These are phyloP conservation scores for Mandrillus leucophaeus DNA, from an alignment of 2,113 vertebrate species.

Conservation along the genomic window DNA sequence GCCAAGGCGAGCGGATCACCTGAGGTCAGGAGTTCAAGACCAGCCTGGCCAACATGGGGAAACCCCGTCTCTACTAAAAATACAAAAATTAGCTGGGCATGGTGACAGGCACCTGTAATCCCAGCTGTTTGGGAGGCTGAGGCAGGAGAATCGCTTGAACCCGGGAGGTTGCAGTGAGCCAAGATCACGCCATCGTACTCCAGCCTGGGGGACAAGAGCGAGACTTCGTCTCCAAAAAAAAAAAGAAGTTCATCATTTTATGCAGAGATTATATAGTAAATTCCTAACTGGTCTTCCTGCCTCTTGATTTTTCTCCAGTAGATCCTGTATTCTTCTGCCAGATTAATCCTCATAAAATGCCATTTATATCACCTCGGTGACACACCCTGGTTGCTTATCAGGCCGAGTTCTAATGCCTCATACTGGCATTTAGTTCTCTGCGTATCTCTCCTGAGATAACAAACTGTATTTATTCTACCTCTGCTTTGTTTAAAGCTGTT, in stretches of 20 bases:
- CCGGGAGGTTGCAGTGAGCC: too few relatives aligned
- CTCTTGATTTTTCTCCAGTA: not conserved
- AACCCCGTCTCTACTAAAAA: too few relatives aligned
- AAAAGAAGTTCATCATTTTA: not conserved
- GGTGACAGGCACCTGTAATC: too few relatives aligned
- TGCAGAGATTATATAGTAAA: not conserved
- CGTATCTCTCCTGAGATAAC: not conserved
- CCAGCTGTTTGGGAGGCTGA: too few relatives aligned
- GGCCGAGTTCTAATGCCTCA: not conserved
- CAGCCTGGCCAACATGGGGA: too few relatives aligned
- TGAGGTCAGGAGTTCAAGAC: too few relatives aligned
- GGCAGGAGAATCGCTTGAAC: too few relatives aligned
- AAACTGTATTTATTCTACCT: not conserved
- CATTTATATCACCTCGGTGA: not conserved
- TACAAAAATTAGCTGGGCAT: too few relatives aligned
- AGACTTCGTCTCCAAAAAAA: too few relatives aligned
- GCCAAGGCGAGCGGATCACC: too few relatives aligned
- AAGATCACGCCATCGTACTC: too few relatives aligned
- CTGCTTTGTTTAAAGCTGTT: not conserved
- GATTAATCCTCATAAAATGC: constrained; percentile 16
- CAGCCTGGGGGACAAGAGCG: too few relatives aligned
- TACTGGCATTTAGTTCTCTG: not conserved
- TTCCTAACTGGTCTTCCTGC: not conserved
- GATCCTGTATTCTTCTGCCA: not conserved
- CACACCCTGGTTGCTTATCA: not conserved